phyloP scores from a whole-genome alignment of 2,888 invertebrate species.

The Tenthredo livida region DNA sequence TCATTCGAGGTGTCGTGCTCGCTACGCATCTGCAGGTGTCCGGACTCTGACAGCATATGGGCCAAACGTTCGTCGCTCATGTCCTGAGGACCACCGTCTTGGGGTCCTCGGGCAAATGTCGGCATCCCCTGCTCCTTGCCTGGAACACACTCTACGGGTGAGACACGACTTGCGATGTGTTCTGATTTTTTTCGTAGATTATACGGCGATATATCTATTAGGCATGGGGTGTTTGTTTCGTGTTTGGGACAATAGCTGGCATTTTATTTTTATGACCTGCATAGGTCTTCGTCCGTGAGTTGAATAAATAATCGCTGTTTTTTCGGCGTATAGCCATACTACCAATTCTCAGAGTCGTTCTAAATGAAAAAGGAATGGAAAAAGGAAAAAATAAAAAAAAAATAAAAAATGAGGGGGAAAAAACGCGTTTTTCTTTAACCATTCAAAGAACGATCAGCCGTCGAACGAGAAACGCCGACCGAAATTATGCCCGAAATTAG shows the following conservation, averaged over 20 bases:
- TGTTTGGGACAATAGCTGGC: slow-evolving; percentile 12
- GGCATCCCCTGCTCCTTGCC: slow-evolving; percentile 92
- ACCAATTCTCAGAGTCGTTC: slow-evolving; percentile 18
- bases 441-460: slow-evolving; percentile 28
- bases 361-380: slow-evolving; percentile 19
- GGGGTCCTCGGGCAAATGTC: slow-evolving; percentile 85
- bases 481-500: slow-evolving; percentile 39
- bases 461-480: slow-evolving; percentile 39
- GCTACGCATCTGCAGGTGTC: slow-evolving; percentile 90
- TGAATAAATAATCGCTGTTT: neutral
- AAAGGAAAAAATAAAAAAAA: neutral
- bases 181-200: slow-evolving; percentile 68
- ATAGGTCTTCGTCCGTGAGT: neutral
- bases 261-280: slow-evolving; percentile 56
- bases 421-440: slow-evolving; percentile 34
- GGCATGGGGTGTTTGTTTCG: slow-evolving; percentile 49
- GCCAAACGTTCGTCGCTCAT: slow-evolving; percentile 95
- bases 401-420: slow-evolving; percentile 50
- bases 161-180: slow-evolving; percentile 78
- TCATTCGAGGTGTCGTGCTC: slow-evolving; percentile 80
- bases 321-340: neutral
- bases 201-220: slow-evolving; percentile 54
- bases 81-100: slow-evolving; percentile 83
- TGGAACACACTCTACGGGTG: slow-evolving; percentile 80
- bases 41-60: slow-evolving; percentile 96